A percentile compares a stretch with the other conserved stretches of the same genome.
Evolutionary conservation across 2,797 vertebrate genomes (phyloP).

Genomic region (Gallinago nigripennis): DNA sequence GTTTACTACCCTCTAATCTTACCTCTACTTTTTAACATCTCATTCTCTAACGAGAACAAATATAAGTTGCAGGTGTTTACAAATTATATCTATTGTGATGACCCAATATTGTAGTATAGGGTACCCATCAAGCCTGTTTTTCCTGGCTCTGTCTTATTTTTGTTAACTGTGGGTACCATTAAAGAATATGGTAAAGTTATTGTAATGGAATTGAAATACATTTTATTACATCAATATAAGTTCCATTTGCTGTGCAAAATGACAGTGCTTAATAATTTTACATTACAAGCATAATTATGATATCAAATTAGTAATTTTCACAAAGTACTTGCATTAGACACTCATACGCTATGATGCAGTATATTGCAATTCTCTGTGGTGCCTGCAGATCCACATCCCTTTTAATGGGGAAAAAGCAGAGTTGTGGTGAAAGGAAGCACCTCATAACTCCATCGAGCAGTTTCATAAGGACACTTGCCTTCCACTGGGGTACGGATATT

Average conservation of each 20-base stretch:
- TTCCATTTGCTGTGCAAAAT: conserved; percentile 71
- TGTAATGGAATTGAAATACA: conserved; percentile 73
- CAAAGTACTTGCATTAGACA: conserved; percentile 68
- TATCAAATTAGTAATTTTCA: conserved; percentile 77
- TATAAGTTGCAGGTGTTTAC: conserved; percentile 32
- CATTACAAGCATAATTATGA: conserved; percentile 73
- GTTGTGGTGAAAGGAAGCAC: conserved; percentile 37
- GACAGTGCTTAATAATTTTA: conserved; percentile 74
- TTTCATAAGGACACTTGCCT: conserved; percentile 18
- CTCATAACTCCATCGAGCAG: not conserved
- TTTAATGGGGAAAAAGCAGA: conserved; percentile 52
- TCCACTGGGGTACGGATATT: not conserved
- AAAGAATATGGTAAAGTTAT: conserved; percentile 69
- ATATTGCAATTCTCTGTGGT: conserved; percentile 56
- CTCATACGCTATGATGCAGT: conserved; percentile 8
- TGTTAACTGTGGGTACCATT: conserved; percentile 66
- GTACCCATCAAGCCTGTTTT: not conserved
- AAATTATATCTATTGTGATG: not conserved
- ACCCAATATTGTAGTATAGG: conserved; percentile 12
- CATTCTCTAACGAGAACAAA: not conserved
- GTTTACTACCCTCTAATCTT: conserved; percentile 11
- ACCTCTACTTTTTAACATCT: not conserved
- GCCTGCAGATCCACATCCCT: conserved; percentile 50
- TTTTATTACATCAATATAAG: conserved; percentile 75
- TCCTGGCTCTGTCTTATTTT: conserved; percentile 25